phyloP scores from a whole-genome alignment of 2,797 vertebrate genomes.

The Cirrhinus molitorella region DNA sequence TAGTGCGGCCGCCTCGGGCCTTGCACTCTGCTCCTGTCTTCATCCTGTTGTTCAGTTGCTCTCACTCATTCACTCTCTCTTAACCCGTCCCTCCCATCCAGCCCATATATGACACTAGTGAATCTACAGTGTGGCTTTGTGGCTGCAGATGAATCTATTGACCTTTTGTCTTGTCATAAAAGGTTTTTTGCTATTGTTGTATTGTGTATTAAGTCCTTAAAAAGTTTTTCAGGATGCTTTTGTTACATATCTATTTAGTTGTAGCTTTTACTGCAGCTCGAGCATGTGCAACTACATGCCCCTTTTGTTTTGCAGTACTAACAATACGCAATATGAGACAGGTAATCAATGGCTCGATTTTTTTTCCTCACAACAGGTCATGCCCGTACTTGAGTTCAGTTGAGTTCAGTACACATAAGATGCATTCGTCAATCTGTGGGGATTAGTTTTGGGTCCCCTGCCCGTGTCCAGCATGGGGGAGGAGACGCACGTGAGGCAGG shows the following conservation, averaged over 20 bases:
- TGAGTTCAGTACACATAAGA: slow-evolving; percentile 40
- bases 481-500: background rate
- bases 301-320: slow-evolving; percentile 35
- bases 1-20: slow-evolving; percentile 16
- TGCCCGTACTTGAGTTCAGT: slow-evolving; percentile 47
- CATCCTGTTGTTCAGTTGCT: slow-evolving; percentile 23
- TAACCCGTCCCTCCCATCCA: background rate
- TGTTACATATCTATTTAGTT: slow-evolving; percentile 31
- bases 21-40: background rate
- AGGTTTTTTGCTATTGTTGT: slow-evolving; percentile 11
- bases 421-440: slow-evolving; percentile 13
- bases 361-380: slow-evolving; percentile 24
- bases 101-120: slow-evolving; percentile 2
- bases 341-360: slow-evolving; percentile 25
- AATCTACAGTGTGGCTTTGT: slow-evolving; percentile 38
- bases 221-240: slow-evolving; percentile 29
- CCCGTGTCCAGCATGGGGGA: background rate
- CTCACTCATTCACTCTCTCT: slow-evolving; percentile 7
- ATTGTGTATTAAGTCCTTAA: slow-evolving; percentile 24
- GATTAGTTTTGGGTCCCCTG: slow-evolving; percentile 40
- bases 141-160: slow-evolving; percentile 33
- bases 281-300: slow-evolving; percentile 35
- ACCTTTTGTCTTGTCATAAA: slow-evolving; percentile 26
- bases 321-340: slow-evolving; percentile 21
- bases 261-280: slow-evolving; percentile 17